Conservation (phyloP, 1,140 invertebrate genomes). For the Zaprionus vittiger region DNA sequence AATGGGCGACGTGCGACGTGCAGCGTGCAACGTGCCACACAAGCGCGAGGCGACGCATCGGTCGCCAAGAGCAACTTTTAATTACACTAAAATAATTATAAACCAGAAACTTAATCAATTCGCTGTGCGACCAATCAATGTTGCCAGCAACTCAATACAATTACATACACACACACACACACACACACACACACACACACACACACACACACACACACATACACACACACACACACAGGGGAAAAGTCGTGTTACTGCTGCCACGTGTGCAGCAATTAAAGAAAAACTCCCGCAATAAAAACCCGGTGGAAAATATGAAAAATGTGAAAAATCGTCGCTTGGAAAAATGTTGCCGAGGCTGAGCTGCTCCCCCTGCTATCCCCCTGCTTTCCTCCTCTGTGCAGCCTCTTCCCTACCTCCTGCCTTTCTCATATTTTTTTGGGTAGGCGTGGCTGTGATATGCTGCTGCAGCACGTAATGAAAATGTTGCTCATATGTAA, state of each 20-base stretch:
- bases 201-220: slow-evolving; percentile 8
- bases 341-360: slow-evolving; percentile 11
- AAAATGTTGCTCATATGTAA: slow-evolving; percentile 68
- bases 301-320: slow-evolving; percentile 37
- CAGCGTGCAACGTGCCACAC: no score
- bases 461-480: slow-evolving; percentile 56
- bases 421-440: background rate
- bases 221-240: slow-evolving; percentile 3
- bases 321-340: slow-evolving; percentile 46
- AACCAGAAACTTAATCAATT: slow-evolving; percentile 44
- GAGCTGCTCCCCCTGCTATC: background rate
- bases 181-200: background rate
- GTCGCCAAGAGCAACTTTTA: slow-evolving; percentile 47
- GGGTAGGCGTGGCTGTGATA: slow-evolving; percentile 4
- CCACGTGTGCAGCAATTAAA: slow-evolving; percentile 42
- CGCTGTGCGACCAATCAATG: slow-evolving; percentile 35
- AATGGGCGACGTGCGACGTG: background rate
- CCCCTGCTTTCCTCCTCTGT: background rate
- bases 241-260: slow-evolving; percentile 3
- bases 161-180: slow-evolving; percentile 7
- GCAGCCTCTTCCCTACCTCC: background rate
- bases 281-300: slow-evolving; percentile 14
- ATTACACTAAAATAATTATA: slow-evolving; percentile 55
- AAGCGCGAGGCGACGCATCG: background rate
- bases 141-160: slow-evolving; percentile 8